Base-by-base conservation (phyloP, 2,797 vertebrate species). In the Myripristis murdjan region DNA sequence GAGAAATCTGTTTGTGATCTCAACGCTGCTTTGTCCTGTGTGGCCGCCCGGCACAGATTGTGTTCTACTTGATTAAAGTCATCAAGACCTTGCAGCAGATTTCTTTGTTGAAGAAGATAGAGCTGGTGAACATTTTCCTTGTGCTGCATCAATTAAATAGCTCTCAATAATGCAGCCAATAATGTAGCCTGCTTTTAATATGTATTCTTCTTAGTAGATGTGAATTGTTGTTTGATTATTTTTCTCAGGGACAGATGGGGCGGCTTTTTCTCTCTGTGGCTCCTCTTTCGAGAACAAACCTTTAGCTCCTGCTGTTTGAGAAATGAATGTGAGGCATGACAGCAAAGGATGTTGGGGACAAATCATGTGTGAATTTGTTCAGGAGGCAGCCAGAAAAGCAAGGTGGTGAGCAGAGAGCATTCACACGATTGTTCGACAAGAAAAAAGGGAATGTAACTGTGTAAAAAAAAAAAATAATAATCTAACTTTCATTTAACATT, bases 221-320 rank as follows among this genome's bases (percentile, higher is more conserved):
- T 59, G 65, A 70, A 56, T 28, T 54, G 26, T 28, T 64, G 56
- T 67, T 79, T 55, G 57, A 70, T 77, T n/a, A n/a, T 81, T 69
- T 23, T 46, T 66, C 64, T 57, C 0, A 1, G 57, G 58, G 71
- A 70, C 83, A 91, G 80, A 89, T 79, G 81, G 75, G 70, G 44
- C 22, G 20, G 65, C 46, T 75, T 77, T 74, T 55, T 71, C 58
- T 70, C 31, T 62, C 64, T 11, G 0, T 62, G 59, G 35, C 48
- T 64, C 5, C 39, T 61, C 64, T 56, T 76, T 71, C 62, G 86
- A 80, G 83, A 89, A 81, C 54, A 89, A 89, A 87, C 75, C 62
- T 79, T 67, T 69, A 41, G 55, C 75, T 87, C 90, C 87, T 35
- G 81, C 82, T 90, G 89, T 86, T 86, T 86, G 85, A 88, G 70